Percentiles rank a stretch among this genome's conserved stretches.
Conservation (phyloP, 30 jellyfish, hydroid and myxozoan genomes). For the Sanderia malayensis region DNA sequence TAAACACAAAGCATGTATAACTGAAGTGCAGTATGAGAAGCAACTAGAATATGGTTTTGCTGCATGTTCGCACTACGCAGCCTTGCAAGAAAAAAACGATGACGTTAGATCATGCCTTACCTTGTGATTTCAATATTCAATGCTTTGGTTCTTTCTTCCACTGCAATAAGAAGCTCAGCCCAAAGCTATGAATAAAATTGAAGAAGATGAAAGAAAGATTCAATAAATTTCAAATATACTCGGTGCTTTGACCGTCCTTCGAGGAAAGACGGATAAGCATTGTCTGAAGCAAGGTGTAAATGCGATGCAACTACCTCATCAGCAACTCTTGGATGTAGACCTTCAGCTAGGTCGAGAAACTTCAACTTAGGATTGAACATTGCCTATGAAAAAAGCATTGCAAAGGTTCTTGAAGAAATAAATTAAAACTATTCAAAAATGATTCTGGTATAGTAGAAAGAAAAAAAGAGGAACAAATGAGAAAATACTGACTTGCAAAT, state of each 20-base stretch:
- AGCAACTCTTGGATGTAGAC: constrained; percentile 51
- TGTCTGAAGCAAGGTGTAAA: too few species aligned
- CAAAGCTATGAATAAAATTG: constrained; percentile 68
- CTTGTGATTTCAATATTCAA: constrained; percentile 62
- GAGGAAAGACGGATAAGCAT: too few species aligned
- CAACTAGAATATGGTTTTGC: neutral
- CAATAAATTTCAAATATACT: too few species aligned
- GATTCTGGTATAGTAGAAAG: too few species aligned
- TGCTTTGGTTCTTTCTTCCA: constrained; percentile 60
- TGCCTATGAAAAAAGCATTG: constrained; percentile 44
- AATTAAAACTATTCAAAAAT: too few species aligned
- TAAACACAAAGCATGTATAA: neutral
- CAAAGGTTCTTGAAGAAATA: too few species aligned
- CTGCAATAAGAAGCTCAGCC: constrained; percentile 63
- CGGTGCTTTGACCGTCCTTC: too few species aligned
- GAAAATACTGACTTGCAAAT: constrained; percentile 82
- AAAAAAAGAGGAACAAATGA: too few species aligned
- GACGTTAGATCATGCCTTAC: too few species aligned
- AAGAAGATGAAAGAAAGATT: neutral
- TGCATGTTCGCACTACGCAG: neutral
- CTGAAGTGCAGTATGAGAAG: constrained; percentile 5
- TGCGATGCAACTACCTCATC: constrained; percentile 66
- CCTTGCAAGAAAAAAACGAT: too few species aligned
- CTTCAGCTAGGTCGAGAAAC: constrained; percentile 65
- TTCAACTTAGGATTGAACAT: constrained; percentile 78